Conservation (phyloP, 2,797 vertebrate genomes). For the Pelobates cultripes region DNA sequence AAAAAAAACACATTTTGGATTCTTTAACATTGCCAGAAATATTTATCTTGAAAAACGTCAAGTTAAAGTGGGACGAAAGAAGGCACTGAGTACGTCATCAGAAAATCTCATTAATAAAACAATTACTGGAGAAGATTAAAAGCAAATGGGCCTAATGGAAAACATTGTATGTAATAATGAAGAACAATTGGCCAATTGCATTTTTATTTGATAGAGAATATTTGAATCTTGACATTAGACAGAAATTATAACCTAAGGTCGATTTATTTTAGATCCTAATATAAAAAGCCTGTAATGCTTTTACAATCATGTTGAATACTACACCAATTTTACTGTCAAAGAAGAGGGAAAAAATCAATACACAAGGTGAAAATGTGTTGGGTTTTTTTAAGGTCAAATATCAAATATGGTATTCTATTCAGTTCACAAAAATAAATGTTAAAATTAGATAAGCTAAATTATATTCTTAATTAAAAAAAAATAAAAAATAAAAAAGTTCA, state of each 20-base stretch:
- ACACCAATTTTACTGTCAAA: too few species aligned
- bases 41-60: background rate
- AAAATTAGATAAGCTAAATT: too few species aligned
- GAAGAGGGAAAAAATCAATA: too few species aligned
- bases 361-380: too few species aligned
- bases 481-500: too few species aligned
- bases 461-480: too few species aligned
- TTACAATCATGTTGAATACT: too few species aligned
- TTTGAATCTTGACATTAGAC: background rate
- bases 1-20: constrained; percentile 9
- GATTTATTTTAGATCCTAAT: background rate
- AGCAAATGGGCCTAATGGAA: background rate
- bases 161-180: background rate
- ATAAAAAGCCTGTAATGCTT: background rate
- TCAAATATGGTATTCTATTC: too few species aligned
- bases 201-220: background rate
- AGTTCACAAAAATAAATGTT: too few species aligned
- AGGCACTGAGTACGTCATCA: background rate
- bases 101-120: background rate
- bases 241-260: background rate
- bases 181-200: background rate
- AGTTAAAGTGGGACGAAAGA: background rate
- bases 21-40: background rate
- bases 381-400: too few species aligned
- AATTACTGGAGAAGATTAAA: background rate